Evolutionary conservation across 2,797 vertebrate species (phyloP).

Genomic region (Cossypha polioptera): DNA sequence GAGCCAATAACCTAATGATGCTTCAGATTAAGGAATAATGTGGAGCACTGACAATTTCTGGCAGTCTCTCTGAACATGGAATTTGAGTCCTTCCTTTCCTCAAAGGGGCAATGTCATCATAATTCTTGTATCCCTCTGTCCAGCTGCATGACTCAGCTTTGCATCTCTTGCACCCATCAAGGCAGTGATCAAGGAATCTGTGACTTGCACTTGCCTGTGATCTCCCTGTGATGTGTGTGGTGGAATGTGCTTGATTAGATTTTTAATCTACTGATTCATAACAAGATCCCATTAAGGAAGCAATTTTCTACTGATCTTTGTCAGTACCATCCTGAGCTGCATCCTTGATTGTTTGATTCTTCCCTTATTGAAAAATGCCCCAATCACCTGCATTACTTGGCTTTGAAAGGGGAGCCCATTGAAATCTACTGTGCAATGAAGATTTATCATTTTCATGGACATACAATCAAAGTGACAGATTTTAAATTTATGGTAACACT

Average conservation of each 20-base stretch:
- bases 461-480: not conserved
- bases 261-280: not conserved
- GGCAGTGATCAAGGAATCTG: not conserved
- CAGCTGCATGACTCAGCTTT: not conserved
- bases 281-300: not conserved
- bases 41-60: not conserved
- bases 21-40: not conserved
- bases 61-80: not conserved
- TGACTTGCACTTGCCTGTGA: not conserved
- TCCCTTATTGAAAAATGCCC: not conserved
- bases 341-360: not conserved
- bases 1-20: not conserved
- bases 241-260: not conserved
- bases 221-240: not conserved
- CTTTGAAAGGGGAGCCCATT: not conserved
- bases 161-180: not conserved
- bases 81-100: not conserved
- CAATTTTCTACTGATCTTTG: not conserved
- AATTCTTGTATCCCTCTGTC: not conserved
- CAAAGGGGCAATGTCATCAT: not conserved
- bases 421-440: not conserved
- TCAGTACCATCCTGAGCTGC: not conserved
- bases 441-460: not conserved
- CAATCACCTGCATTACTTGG: fast-evolving
- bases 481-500: not conserved